Percentiles rank a stretch among this genome's conserved stretches.
Evolutionary conservation across 2,888 invertebrate genomes (phyloP).

Genomic region (Lissocephala sabroskyi): DNA sequence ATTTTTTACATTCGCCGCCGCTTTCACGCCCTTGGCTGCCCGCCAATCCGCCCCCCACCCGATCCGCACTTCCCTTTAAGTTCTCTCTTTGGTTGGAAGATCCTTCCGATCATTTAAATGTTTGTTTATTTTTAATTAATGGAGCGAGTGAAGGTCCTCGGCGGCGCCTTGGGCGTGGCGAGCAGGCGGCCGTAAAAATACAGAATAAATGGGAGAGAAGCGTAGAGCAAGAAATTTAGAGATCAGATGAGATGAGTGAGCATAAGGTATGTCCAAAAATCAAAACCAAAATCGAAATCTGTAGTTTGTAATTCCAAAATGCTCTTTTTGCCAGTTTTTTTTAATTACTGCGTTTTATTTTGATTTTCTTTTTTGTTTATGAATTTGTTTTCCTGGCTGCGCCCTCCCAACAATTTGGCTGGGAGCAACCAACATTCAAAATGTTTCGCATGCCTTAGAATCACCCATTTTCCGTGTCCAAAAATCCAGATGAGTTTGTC

Average conservation of each 20-base stretch:
- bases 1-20: slow-evolving; percentile 2
- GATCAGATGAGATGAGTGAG: slow-evolving; percentile 71
- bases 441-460: slow-evolving; percentile 39
- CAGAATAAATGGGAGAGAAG: slow-evolving; percentile 13
- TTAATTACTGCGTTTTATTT: slow-evolving; percentile 22
- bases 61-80: neutral
- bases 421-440: slow-evolving; percentile 5
- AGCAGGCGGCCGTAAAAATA: slow-evolving; percentile 10
- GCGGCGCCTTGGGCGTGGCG: slow-evolving; percentile 29
- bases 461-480: too few species aligned
- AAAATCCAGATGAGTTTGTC: too few species aligned
- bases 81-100: neutral
- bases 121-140: neutral
- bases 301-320: slow-evolving; percentile 26
- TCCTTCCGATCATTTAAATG: neutral
- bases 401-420: slow-evolving; percentile 1
- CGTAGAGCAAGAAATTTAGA: slow-evolving; percentile 53
- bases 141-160: slow-evolving; percentile 34
- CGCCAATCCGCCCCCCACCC: too few species aligned
- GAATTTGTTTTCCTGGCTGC: slow-evolving; percentile 7
- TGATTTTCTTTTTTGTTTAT: slow-evolving; percentile 17
- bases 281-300: too few species aligned
- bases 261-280: slow-evolving; percentile 72
- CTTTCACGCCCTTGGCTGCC: too few species aligned
- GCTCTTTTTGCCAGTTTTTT: slow-evolving; percentile 19